phyloP scores from a whole-genome alignment of 2,797 vertebrate species.

The Benthosema pterotum region DNA sequence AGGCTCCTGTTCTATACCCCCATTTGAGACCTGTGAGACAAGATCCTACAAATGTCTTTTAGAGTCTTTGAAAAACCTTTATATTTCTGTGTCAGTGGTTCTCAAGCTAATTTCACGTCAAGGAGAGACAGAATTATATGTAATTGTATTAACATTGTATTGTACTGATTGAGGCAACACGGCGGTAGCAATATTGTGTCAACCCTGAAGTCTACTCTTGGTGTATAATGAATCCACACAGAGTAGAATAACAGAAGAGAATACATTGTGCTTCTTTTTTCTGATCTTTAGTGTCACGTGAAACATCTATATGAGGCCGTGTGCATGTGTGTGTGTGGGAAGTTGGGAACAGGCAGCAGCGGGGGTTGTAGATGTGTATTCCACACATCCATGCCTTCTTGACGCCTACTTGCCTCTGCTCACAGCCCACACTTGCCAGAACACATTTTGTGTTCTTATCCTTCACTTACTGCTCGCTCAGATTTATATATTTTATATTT shows the following conservation, averaged over 20 bases:
- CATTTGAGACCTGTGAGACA: too few species aligned
- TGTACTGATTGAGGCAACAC: too few species aligned
- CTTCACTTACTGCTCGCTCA: constrained; percentile 42
- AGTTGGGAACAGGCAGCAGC: constrained; percentile 14
- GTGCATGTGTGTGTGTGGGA: not conserved
- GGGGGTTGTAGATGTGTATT: constrained; percentile 46
- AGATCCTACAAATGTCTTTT: too few species aligned
- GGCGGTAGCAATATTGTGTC: too few species aligned
- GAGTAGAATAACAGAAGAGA: not conserved
- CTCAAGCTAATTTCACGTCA: too few species aligned
- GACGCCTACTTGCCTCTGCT: constrained; percentile 59
- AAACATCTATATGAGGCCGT: constrained; percentile 31
- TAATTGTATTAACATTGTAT: too few species aligned
- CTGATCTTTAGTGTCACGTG: constrained; percentile 49
- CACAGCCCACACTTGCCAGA: constrained; percentile 58
- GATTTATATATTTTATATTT: constrained; percentile 10
- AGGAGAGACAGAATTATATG: too few species aligned
- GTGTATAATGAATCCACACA: not conserved
- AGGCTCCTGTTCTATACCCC: not conserved
- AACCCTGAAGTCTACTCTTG: constrained; percentile 14
- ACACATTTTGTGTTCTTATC: constrained; percentile 52
- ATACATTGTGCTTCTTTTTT: constrained; percentile 11
- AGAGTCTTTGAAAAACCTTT: too few species aligned
- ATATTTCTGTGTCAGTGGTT: too few species aligned
- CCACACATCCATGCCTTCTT: constrained; percentile 27